Evolutionary conservation across 1,140 invertebrate species (phyloP), one percentile per base, ranked within the genome.

Genomic region (Thaumetopoea pityocampa): DNA sequence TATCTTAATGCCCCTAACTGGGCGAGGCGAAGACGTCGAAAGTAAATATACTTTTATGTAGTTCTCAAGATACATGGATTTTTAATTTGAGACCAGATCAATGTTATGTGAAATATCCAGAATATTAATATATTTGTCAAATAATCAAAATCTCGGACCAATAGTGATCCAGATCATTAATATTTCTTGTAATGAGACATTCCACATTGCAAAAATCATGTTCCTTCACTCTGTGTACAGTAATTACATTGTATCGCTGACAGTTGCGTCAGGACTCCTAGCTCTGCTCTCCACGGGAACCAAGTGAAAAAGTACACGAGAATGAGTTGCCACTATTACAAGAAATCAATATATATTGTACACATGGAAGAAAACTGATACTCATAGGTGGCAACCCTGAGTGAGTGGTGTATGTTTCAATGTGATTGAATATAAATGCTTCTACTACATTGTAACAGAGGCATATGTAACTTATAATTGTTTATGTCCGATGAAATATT

Each of bases 191-290:
- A n/a, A n/a, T n/a, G n/a, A n/a, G n/a, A n/a, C n/a, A n/a, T n/a
- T n/a, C n/a, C n/a, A n/a, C n/a, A n/a, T n/a, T n/a, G n/a, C n/a
- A n/a, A n/a, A n/a, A n/a, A n/a, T n/a, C n/a, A 34, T 14, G 51
- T 44, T 85, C 77, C 85, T 88, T 88, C 79, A 86, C 40, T 37
- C 40, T 53, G 40, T 46, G 53, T 50, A 64, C 83, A 91, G 88
- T 50, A 99, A 99, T 77, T 98, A 98, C 74, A 89, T 96, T 42
- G 83, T 97, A 10, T 98, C 96, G 7, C 92, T 98, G 44, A 91
- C 93, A 24, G 86, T 89, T 9, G 93, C 95, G 5, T 93, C 94
- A 47, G 96, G 95, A 48, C 81, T 98, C 2, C 79, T 98, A 47
- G 96, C 96, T 29, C 88, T 98, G n/a, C 88, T 98, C 33, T 98